Evolutionary conservation across 2,113 vertebrate genomes (phyloP).

Genomic region (Dicaeum eximium): DNA sequence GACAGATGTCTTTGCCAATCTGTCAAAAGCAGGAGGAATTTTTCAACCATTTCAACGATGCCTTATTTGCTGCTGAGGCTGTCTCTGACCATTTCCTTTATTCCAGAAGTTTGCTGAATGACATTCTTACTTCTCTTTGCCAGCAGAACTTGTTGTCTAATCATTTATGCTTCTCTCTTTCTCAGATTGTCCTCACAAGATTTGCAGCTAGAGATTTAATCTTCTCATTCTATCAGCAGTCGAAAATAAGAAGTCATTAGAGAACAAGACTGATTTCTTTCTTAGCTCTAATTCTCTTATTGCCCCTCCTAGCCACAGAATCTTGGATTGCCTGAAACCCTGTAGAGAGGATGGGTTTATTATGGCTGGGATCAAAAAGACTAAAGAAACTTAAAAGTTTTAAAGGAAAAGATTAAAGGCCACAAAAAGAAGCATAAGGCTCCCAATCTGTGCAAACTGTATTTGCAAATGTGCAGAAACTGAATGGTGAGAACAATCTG

Average conservation of each 20-base stretch:
- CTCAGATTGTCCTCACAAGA: slow-evolving; percentile 10
- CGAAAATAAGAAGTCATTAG: slow-evolving; percentile 39
- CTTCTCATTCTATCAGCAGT: not conserved
- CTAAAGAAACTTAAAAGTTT: not conserved
- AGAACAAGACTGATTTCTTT: slow-evolving; percentile 40
- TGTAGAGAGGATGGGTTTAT: slow-evolving; percentile 28
- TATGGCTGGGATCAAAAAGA: slow-evolving; percentile 8
- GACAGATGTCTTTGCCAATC: slow-evolving; percentile 45
- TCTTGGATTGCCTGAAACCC: slow-evolving; percentile 14
- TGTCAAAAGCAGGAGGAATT: slow-evolving; percentile 27
- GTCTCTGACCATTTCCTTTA: not conserved
- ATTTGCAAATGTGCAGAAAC: slow-evolving; percentile 57
- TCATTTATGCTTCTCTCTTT: not conserved
- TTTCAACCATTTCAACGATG: not conserved
- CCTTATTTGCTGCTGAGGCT: not conserved
- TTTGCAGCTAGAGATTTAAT: slow-evolving; percentile 20
- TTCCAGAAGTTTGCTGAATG: not conserved
- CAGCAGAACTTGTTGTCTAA: not conserved
- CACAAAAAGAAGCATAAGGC: slow-evolving; percentile 36
- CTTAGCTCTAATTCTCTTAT: slow-evolving; percentile 36
- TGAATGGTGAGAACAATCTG: slow-evolving; percentile 61
- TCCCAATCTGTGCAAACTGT: slow-evolving; percentile 26
- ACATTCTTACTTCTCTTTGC: not conserved
- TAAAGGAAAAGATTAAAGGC: slow-evolving; percentile 36
- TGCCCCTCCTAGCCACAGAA: slow-evolving; percentile 28